Base-by-base conservation (phyloP, 2,113 vertebrate species). In the Gobiocypris rarus region DNA sequence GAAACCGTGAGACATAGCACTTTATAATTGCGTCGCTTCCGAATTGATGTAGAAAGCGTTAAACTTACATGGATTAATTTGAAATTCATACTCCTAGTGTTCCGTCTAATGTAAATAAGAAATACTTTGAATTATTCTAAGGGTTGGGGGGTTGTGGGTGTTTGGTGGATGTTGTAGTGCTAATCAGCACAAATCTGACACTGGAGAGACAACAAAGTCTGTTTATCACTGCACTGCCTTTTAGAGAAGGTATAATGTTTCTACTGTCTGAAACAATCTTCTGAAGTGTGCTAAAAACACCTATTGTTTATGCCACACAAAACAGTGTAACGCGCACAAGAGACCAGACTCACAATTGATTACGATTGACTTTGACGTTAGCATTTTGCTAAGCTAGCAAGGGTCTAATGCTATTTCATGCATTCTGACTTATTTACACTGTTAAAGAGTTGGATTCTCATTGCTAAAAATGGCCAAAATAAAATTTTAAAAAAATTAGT, bases 11-110 rank as follows among this genome's bases (percentile, higher is more conserved):
- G 83, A 75, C 56, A 24, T 65, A 41, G 38, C 71, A 26, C 54
- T 84, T 87, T 75, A 78, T 84, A 84, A 77, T 24, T 41, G 41
- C n/a, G 31, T 84, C 61, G 17, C 50, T 82, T 84, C 73, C 45
- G 61, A 26, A 79, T 38, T 45, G 24, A 13, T n/a, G 28, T 58
- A 69, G 54, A 75, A n/a, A 75, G 67, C 8, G 4, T 31, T 5
- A 78, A n/a, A 78, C 34, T 78, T 26, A 3, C 14, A 67, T 11
- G 41, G 63, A 80, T 80, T 80, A 6, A 61, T 84, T n/a, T 67
- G 50, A 61, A 84, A 69, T 56, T 48, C 58, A 28, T n/a, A 17
- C 70, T 81, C 38, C 48, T 81, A 43, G 26, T 59, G 65, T 52
- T 58, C 65, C 9, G 24, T 84, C 24, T 38, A 38, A 75, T 76